Evolutionary conservation across 2,888 invertebrate species (phyloP).

Genomic region (Falcaria lacertinaria): DNA sequence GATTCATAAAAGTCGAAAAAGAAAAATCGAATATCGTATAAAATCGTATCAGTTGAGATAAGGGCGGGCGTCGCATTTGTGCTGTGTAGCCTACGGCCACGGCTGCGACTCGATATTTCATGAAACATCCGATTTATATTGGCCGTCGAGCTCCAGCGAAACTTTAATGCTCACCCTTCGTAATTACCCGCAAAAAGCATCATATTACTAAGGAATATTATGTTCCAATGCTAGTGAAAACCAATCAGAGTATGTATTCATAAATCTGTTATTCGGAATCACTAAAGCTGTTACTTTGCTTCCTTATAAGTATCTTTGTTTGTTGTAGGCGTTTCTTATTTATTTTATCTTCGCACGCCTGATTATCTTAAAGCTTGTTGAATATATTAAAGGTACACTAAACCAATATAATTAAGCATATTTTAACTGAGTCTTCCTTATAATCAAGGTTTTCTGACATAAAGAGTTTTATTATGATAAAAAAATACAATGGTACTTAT

Average conservation of each 20-base stretch:
- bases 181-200: conserved; percentile 64
- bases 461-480: conserved; percentile 14
- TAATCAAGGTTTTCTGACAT: too few relatives aligned
- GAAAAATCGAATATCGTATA: conserved; percentile 71
- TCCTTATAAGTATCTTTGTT: too few relatives aligned
- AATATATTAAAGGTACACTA: too few relatives aligned
- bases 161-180: conserved; percentile 66
- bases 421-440: too few relatives aligned
- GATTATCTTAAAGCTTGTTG: too few relatives aligned
- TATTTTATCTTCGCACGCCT: too few relatives aligned
- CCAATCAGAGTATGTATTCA: conserved; percentile 1
- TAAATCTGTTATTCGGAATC: too few relatives aligned
- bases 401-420: too few relatives aligned
- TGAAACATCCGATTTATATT: conserved; percentile 76
- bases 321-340: too few relatives aligned
- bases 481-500: conserved; percentile 29
- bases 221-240: too few relatives aligned
- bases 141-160: conserved; percentile 63
- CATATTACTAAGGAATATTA: conserved; percentile 23
- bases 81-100: conserved; percentile 72
- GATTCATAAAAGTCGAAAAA: conserved; percentile 75
- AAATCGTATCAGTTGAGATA: conserved; percentile 72
- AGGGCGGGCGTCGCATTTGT: conserved; percentile 61
- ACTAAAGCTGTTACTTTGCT: too few relatives aligned
- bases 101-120: conserved; percentile 73